These are phyloP conservation scores for Drosophila quinaria DNA, from an alignment of 2,888 invertebrate species.

Conservation along the genomic window DNA sequence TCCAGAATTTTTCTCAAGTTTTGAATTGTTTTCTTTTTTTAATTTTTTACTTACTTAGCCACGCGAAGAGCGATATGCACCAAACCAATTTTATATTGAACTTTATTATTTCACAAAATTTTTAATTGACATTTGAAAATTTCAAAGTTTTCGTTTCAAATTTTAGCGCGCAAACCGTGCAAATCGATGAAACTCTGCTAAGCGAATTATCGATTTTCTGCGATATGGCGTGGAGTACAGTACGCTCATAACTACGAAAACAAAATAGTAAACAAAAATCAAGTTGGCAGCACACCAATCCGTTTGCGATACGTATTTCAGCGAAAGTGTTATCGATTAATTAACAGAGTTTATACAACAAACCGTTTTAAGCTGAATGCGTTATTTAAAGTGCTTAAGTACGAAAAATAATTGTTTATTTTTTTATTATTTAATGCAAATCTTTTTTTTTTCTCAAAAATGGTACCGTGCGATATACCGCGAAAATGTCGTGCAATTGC, in stretches of 20 bases:
- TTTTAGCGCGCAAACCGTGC: no score
- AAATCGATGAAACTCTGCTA: not conserved
- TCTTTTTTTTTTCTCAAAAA: not conserved
- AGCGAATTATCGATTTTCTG: not conserved
- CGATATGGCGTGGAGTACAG: not conserved
- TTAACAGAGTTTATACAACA: not conserved
- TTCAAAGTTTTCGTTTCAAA: no score
- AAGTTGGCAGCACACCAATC: not conserved
- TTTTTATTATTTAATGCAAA: not conserved
- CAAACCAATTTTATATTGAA: no score
- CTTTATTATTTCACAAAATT: no score
- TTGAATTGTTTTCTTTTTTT: no score
- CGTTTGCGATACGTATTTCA: not conserved
- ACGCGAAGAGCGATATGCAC: no score
- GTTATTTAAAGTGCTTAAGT: not conserved
- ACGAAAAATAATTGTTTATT: not conserved
- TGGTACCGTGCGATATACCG: not conserved
- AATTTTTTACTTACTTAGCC: no score
- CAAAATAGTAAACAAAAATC: not conserved
- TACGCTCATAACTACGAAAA: not conserved
- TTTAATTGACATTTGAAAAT: no score
- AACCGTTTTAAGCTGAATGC: not conserved
- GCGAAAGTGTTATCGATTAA: not conserved
- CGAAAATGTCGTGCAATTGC: constrained; percentile 14
- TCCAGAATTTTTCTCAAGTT: no score